Conservation (phyloP, 2,797 vertebrate species). For the Oreonectes daqikongensis region DNA sequence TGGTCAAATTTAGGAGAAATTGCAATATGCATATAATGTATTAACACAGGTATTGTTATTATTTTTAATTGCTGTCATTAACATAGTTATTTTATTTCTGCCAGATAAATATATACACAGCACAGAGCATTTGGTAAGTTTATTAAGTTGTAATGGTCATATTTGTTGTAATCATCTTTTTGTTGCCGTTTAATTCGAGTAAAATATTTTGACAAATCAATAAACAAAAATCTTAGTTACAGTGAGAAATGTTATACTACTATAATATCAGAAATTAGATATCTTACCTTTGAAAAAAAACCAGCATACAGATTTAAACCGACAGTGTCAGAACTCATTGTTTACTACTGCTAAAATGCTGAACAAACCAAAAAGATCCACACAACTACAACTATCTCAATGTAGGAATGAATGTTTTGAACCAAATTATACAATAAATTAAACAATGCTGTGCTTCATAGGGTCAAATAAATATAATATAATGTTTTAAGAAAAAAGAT, state of each 20-base stretch:
- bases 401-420: neutral
- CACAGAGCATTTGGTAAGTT: no score
- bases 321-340: neutral
- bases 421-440: no score
- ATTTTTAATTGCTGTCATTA: no score
- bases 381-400: neutral
- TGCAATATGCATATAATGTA: no score
- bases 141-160: no score
- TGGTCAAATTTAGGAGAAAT: no score
- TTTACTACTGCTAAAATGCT: constrained; percentile 45
- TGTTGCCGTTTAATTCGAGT: no score
- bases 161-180: no score
- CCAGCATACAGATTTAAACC: neutral
- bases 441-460: neutral
- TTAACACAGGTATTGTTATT: no score
- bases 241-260: neutral
- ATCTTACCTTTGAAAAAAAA: constrained; percentile 32
- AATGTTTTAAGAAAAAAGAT: no score
- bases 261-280: neutral
- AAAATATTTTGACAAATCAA: neutral
- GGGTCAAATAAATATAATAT: neutral
- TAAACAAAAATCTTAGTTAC: neutral
- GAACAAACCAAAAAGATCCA: constrained; percentile 36
- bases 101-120: no score
- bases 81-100: no score